A percentile compares a stretch with the other conserved stretches of the same genome.
Conservation (phyloP, 92 coral and sea anemone species). For the Pocillopora grandis region DNA sequence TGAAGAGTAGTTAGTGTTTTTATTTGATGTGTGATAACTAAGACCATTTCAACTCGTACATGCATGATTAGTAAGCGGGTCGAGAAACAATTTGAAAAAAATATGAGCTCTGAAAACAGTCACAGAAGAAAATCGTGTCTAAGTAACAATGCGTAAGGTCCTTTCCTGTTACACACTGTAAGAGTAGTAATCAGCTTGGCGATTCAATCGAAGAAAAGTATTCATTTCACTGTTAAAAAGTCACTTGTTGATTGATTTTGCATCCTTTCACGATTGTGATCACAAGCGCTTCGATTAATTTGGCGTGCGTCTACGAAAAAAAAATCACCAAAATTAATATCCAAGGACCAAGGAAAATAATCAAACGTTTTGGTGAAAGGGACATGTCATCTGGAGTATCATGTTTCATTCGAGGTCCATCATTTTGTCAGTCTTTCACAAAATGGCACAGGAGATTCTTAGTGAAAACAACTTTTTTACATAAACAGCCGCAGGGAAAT, state of each 20-base stretch:
- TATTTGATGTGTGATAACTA: no score
- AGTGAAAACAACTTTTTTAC: background rate
- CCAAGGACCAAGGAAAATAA: background rate
- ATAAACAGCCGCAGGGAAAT: slow-evolving; percentile 23
- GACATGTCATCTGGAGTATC: slow-evolving; percentile 6
- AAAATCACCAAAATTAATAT: slow-evolving; percentile 7
- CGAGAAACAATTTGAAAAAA: no score
- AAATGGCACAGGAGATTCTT: background rate
- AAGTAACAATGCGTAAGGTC: no score
- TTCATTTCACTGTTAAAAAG: background rate
- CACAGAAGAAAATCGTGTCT: no score
- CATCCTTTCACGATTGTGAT: background rate
- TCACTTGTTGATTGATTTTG: background rate
- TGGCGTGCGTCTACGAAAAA: background rate
- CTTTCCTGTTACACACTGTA: no score
- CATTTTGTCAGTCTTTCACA: background rate
- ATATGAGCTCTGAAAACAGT: no score
- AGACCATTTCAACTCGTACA: no score
- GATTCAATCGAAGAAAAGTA: background rate
- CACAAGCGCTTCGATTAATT: background rate
- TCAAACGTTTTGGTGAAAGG: background rate
- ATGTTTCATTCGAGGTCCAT: background rate
- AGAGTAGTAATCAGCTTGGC: background rate
- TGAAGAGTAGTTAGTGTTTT: no score
- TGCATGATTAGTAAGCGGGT: no score